phyloP scores from a whole-genome alignment of 2,888 invertebrate genomes.

The Agrilus cyanescens region DNA sequence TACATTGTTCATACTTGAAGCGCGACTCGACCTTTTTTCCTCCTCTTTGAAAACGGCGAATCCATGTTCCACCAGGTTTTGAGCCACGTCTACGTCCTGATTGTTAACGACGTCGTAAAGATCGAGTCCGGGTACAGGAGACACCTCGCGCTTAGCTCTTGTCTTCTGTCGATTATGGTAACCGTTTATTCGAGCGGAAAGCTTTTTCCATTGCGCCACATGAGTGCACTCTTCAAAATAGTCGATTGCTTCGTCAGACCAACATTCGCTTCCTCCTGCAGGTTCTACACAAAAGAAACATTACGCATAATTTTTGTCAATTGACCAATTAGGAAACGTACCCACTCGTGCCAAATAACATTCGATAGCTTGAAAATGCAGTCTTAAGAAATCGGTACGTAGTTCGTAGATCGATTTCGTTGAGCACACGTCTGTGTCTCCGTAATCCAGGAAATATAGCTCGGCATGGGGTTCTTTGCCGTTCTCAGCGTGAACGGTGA shows the following conservation, averaged over 20 bases:
- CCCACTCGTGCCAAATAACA: slow-evolving; percentile 68
- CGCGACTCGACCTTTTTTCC: slow-evolving; percentile 16
- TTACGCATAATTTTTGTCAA: neutral
- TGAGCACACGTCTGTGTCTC: slow-evolving; percentile 62
- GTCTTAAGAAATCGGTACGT: slow-evolving; percentile 59
- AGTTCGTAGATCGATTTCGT: slow-evolving; percentile 58
- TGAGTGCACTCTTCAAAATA: slow-evolving; percentile 60
- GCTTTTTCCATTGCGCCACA: slow-evolving; percentile 68
- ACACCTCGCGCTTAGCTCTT: slow-evolving; percentile 47
- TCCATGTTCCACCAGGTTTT: slow-evolving; percentile 46
- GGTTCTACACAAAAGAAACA: slow-evolving; percentile 28
- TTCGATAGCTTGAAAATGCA: slow-evolving; percentile 78
- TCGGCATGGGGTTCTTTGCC: slow-evolving; percentile 49
- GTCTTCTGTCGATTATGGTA: slow-evolving; percentile 47
- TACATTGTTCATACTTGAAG: slow-evolving; percentile 26
- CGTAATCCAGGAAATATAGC: slow-evolving; percentile 80
- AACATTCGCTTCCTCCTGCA: slow-evolving; percentile 40
- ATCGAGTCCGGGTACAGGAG: slow-evolving; percentile 66
- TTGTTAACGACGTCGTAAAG: slow-evolving; percentile 58
- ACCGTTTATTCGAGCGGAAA: slow-evolving; percentile 63
- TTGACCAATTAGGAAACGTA: slow-evolving; percentile 14
- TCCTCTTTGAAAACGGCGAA: slow-evolving; percentile 39
- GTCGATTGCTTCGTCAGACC: slow-evolving; percentile 51
- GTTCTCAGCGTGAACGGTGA: slow-evolving; percentile 49
- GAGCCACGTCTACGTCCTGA: slow-evolving; percentile 50